phyloP scores from a whole-genome alignment of 2,888 invertebrate genomes.

The Drosophila cognata region DNA sequence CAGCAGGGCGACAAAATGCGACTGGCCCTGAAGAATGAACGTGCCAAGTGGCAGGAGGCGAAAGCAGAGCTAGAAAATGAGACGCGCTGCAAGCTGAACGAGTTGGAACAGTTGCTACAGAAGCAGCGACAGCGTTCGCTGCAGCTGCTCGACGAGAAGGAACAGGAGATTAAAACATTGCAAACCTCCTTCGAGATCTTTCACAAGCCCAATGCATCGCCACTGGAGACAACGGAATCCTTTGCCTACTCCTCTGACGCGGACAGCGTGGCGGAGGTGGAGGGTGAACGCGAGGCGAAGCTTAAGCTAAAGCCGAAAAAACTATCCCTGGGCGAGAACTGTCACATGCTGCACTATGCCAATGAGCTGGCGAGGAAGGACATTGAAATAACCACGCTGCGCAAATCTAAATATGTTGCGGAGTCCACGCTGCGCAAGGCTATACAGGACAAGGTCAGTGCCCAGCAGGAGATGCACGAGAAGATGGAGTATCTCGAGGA shows the following conservation, averaged over 20 bases:
- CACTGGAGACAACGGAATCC: constrained; percentile 36
- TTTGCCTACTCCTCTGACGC: constrained; percentile 66
- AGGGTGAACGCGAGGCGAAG: constrained; percentile 47
- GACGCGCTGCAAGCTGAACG: constrained; percentile 86
- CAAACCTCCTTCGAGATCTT: constrained; percentile 87
- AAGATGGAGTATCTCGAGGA: constrained; percentile 87
- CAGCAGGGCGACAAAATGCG: constrained; percentile 87
- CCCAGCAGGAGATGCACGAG: constrained; percentile 86
- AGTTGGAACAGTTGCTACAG: constrained; percentile 90
- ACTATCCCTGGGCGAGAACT: constrained; percentile 87
- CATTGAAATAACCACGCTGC: constrained; percentile 90
- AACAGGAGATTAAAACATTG: constrained; percentile 88
- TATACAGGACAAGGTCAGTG: constrained; percentile 86
- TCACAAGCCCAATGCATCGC: constrained; percentile 57
- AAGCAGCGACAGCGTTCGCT: constrained; percentile 93
- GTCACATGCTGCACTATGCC: constrained; percentile 92
- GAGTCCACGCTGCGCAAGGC: constrained; percentile 87
- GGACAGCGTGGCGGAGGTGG: constrained; percentile 72
- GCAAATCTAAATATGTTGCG: constrained; percentile 89
- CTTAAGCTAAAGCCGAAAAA: constrained; percentile 75
- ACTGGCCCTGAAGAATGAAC: constrained; percentile 85
- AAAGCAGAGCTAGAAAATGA: constrained; percentile 85
- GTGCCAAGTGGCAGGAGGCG: constrained; percentile 81
- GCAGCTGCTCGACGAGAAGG: constrained; percentile 92
- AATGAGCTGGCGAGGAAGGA: constrained; percentile 93